phyloP scores from a whole-genome alignment of 2,888 invertebrate species.

The Tachina lurida region DNA sequence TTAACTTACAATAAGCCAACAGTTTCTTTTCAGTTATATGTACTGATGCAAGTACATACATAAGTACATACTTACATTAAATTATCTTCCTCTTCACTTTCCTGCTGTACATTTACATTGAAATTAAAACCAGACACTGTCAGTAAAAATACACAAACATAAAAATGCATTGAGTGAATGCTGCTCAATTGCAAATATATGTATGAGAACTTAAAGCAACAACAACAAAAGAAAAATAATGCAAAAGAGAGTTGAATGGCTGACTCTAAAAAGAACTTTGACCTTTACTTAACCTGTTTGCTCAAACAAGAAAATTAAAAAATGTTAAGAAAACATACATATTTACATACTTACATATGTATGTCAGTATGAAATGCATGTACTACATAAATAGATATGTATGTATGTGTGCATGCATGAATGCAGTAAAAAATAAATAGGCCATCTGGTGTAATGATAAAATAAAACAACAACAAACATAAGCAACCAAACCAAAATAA shows the following conservation, averaged over 20 bases:
- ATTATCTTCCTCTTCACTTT: not conserved
- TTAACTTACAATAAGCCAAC: not conserved
- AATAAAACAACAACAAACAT: constrained; percentile 28
- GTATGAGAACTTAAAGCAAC: not conserved
- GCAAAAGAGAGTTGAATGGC: constrained; percentile 38
- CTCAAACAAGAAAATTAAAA: not conserved
- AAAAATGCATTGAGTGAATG: not conserved
- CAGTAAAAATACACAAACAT: not conserved
- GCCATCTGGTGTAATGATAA: constrained; percentile 37
- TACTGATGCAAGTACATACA: not conserved
- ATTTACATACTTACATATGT: not conserved
- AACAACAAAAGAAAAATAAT: not conserved
- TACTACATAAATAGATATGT: not conserved
- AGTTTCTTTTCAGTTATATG: not conserved
- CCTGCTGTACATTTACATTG: too few species aligned
- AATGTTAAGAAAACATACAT: not conserved
- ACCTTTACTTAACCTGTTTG: constrained; percentile 54
- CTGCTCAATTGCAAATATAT: not conserved
- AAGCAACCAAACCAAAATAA: constrained; percentile 43
- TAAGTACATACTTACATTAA: not conserved
- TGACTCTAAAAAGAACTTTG: constrained; percentile 54
- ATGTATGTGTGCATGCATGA: not conserved
- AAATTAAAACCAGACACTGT: not conserved
- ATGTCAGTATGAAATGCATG: not conserved
- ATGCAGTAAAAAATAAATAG: not conserved